These are phyloP conservation scores for Globodera ellingtonae DNA, from an alignment of 1,140 invertebrate genomes.

Conservation along the genomic window DNA sequence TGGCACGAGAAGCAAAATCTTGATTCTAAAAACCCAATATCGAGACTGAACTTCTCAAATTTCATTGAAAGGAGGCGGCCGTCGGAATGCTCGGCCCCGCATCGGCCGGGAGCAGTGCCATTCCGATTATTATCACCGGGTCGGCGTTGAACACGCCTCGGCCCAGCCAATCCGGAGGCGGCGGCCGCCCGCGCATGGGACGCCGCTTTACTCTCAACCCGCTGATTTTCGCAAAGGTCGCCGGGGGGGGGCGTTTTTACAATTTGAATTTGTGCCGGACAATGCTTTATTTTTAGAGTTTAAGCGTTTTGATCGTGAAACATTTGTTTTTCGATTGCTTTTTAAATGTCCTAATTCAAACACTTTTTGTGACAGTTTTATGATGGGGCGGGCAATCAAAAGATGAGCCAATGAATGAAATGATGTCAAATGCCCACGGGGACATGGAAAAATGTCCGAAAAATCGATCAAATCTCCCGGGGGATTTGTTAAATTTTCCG, in stretches of 20 bases:
- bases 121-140: slow-evolving; percentile 4
- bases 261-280: too few relatives aligned
- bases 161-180: slow-evolving; percentile 18
- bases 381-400: too few relatives aligned
- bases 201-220: slow-evolving; percentile 63
- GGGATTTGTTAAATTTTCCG: too few relatives aligned
- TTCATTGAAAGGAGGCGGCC: not conserved
- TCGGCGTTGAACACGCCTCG: slow-evolving; percentile 23
- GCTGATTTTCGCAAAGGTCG: slow-evolving; percentile 62
- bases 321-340: slow-evolving; percentile 2
- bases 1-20: too few relatives aligned
- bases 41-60: too few relatives aligned
- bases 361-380: not conserved
- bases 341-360: not conserved
- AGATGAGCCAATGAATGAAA: not conserved
- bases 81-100: slow-evolving; percentile 5
- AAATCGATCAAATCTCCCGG: too few relatives aligned
- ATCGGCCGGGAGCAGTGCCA: not conserved
- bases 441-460: not conserved
- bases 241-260: not conserved
- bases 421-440: not conserved
- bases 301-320: too few relatives aligned
- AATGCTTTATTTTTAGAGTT: too few relatives aligned
- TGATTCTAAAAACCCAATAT: too few relatives aligned
- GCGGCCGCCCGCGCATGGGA: slow-evolving; percentile 35